These are phyloP conservation scores for Eulemur coronatus DNA, from an alignment of 2,797 vertebrate genomes.

Conservation along the genomic window DNA sequence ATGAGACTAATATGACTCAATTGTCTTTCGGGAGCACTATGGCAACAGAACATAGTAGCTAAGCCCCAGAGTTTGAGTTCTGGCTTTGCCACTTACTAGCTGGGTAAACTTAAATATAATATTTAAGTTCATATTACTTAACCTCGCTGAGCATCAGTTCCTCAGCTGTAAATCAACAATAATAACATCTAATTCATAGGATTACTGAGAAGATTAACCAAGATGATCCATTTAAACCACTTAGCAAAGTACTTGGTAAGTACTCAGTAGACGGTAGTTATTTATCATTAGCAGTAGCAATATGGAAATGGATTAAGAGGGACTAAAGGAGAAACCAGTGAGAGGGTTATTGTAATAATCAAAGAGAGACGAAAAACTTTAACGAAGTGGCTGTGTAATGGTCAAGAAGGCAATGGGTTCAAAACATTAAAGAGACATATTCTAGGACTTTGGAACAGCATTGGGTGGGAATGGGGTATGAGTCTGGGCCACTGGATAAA, in stretches of 20 bases:
- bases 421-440: background rate
- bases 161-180: background rate
- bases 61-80: background rate
- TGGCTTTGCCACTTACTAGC: background rate
- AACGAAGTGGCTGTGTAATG: background rate
- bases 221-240: slow-evolving; percentile 12
- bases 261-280: background rate
- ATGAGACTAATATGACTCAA: background rate
- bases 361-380: slow-evolving; percentile 20
- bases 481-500: slow-evolving; percentile 7
- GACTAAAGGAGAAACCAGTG: background rate
- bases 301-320: slow-evolving; percentile 10
- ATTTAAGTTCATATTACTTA: background rate
- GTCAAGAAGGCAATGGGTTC: background rate
- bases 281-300: background rate
- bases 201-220: slow-evolving; percentile 9
- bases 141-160: background rate
- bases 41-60: background rate
- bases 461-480: background rate
- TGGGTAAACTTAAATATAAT: background rate
- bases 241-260: background rate
- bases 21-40: background rate
- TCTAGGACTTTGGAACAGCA: background rate
- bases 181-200: background rate
- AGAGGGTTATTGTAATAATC: background rate